Base-by-base conservation (phyloP, 2,113 vertebrate genomes). In the Peromyscus polionotus region DNA sequence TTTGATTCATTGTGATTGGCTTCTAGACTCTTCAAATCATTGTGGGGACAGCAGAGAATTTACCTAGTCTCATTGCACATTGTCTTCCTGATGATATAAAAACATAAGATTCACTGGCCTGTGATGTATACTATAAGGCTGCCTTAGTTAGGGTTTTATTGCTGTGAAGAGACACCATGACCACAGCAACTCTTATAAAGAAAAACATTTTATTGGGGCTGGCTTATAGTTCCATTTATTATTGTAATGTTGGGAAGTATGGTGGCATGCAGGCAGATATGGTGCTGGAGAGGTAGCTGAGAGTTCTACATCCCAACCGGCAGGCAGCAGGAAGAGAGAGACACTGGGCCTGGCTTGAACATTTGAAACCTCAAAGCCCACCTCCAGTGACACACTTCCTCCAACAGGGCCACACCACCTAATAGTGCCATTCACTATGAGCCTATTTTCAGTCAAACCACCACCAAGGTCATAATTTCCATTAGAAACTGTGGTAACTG, bases 401-500 rank as follows among this genome's bases (percentile, higher is more conserved):
- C 13, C 57, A 42, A 84, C 57, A 42, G 61, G 61, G 13, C 24
- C 57, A 61, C n/a, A 42, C 22, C 81, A 28, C n/a, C 57, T 63
- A 61, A 24, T 39, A 83, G 22, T 39, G 36, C 36, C 36, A 36
- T 51, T 36, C 17, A 31, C 33, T 80, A 57, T 36, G 31, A 57
- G 33, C 77, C 51, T 36, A 36, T 36, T 57, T 36, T 36, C 31
- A 57, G 51, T 36, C 31, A 57, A 36, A 57, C 9, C 19, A 20
- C 28, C 51, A 54, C 9, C 36, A 54, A 31, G 19, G 19, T 13
- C 0, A 3, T 10, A 48, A 22, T 1, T 9, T 31, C 45, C 24
- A 5, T 11, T 5, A 28, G 36, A 8, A 20, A 28, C 0, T 0
- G 0, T 9, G 20, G 3, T 3, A 9, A 3, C 1, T 2, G 3